Conservation (phyloP, 2,797 vertebrate genomes). For the Tamandua tetradactyla region DNA sequence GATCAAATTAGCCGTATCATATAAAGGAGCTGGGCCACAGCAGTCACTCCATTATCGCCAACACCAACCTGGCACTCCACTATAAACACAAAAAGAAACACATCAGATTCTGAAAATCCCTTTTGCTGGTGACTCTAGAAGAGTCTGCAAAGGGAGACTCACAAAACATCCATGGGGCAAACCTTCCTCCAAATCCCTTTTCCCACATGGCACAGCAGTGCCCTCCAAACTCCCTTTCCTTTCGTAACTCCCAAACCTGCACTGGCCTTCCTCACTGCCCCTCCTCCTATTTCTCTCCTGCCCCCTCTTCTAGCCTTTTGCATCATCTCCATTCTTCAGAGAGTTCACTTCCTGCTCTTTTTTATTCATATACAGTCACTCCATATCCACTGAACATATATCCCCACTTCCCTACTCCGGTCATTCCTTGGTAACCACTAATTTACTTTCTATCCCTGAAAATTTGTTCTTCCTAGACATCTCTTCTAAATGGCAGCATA, state of each 20-base stretch:
- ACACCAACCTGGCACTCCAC: background rate
- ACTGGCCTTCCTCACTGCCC: fast-evolving
- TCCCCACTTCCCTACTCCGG: too few relatives aligned
- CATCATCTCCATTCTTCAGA: background rate
- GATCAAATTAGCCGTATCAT: background rate
- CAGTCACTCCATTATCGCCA: background rate
- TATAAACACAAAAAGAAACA: background rate
- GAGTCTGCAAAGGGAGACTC: background rate
- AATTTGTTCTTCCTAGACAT: too few relatives aligned
- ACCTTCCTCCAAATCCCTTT: background rate
- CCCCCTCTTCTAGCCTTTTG: background rate
- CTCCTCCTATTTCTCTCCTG: background rate
- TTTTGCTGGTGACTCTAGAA: conserved; percentile 27
- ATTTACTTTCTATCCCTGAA: too few relatives aligned
- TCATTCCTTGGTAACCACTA: too few relatives aligned
- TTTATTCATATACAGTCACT: too few relatives aligned
- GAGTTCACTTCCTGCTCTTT: background rate
- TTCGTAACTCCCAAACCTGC: fast-evolving
- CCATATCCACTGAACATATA: too few relatives aligned
- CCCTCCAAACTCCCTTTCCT: fast-evolving
- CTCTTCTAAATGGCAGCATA: too few relatives aligned
- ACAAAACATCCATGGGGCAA: background rate
- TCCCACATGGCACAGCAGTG: fast-evolving
- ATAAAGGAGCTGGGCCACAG: background rate
- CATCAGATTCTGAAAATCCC: background rate